These are phyloP conservation scores for Pagrus major DNA, from an alignment of 2,113 vertebrate species.

Conservation along the genomic window DNA sequence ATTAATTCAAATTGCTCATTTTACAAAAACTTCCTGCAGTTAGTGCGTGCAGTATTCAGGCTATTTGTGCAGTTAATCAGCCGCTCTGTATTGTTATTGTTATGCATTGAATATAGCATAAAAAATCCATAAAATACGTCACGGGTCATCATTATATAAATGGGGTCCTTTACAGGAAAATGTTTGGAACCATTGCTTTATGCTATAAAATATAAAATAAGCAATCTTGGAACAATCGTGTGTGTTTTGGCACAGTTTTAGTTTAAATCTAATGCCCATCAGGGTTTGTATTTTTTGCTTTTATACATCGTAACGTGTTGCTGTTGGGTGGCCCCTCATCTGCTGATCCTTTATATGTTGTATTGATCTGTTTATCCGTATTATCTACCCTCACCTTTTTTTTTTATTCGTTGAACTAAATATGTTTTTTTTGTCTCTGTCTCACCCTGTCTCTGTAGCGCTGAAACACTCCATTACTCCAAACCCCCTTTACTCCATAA, in stretches of 20 bases:
- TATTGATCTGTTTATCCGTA: constrained; percentile 32
- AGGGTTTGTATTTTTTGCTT: neutral
- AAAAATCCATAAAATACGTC: too few species aligned
- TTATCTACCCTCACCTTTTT: constrained; percentile 23
- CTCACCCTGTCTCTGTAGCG: constrained; percentile 81
- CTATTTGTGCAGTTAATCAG: too few species aligned
- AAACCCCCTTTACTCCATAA: constrained; percentile 74
- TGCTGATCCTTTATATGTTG: constrained; percentile 39
- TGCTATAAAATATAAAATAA: neutral
- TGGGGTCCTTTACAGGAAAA: too few species aligned
- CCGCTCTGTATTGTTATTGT: too few species aligned
- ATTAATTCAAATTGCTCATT: too few species aligned
- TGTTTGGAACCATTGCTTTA: too few species aligned
- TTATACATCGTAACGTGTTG: constrained; percentile 1
- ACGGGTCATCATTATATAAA: too few species aligned
- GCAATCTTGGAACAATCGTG: neutral
- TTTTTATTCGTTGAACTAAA: constrained; percentile 62
- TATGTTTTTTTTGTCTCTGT: constrained; percentile 72
- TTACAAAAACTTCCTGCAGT: too few species aligned
- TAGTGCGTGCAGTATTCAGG: too few species aligned
- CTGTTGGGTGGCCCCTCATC: neutral
- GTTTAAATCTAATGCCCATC: neutral
- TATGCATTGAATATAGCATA: too few species aligned
- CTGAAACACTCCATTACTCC: constrained; percentile 80
- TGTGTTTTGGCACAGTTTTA: constrained; percentile 5